Conservation (phyloP, 2,888 invertebrate genomes). For the Pachydiplax longipennis region DNA sequence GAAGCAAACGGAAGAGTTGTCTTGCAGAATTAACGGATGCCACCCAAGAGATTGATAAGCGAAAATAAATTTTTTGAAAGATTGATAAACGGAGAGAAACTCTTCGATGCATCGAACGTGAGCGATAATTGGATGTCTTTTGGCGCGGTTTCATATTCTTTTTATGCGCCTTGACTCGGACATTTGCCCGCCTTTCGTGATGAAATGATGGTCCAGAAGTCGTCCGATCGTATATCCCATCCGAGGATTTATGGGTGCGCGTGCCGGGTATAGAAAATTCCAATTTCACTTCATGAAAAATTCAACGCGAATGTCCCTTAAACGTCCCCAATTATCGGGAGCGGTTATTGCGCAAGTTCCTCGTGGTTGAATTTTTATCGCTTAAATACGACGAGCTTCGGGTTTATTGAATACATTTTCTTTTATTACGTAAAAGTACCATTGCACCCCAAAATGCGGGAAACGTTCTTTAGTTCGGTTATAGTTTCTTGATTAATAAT, state of each 20-base stretch:
- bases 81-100: neutral
- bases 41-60: no score
- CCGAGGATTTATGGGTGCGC: neutral
- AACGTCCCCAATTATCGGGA: neutral
- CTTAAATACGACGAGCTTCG: no score
- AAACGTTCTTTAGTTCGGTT: no score
- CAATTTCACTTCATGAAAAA: neutral
- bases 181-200: neutral
- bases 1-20: no score
- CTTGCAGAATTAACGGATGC: neutral
- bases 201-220: neutral
- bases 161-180: neutral
- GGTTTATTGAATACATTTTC: no score
- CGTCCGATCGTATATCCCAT: neutral
- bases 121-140: neutral
- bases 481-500: no score
- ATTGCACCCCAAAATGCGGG: no score
- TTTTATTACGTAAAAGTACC: no score
- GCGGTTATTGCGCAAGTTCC: neutral
- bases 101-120: neutral
- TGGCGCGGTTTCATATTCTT: neutral
- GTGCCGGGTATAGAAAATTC: neutral
- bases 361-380: no score
- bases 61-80: no score
- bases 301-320: neutral